phyloP scores from a whole-genome alignment of 1,140 invertebrate species.

The Apis mellifera region DNA sequence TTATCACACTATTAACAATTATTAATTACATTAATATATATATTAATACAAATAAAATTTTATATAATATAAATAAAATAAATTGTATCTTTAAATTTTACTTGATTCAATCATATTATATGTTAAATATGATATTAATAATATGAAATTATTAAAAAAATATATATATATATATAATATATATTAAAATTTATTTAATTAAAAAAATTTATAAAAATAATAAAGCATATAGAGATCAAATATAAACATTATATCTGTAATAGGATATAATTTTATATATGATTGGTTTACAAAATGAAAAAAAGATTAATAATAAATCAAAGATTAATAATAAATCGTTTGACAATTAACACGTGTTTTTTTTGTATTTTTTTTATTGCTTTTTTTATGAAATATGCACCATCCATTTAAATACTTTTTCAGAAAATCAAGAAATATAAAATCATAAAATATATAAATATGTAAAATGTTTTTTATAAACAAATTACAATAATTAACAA shows the following conservation, averaged over 20 bases:
- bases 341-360: constrained; percentile 19
- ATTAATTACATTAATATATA: too few species aligned
- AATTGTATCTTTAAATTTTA: not conserved
- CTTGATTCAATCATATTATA: not conserved
- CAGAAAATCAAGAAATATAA: not conserved
- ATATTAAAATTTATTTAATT: not conserved
- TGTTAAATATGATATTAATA: not conserved
- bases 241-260: not conserved
- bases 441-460: not conserved
- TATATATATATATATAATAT: not conserved
- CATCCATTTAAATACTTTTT: constrained; percentile 3
- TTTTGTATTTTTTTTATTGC: not conserved
- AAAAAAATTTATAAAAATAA: not conserved
- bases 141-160: not conserved
- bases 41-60: not conserved
- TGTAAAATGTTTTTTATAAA: not conserved
- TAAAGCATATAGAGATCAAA: not conserved
- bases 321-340: not conserved
- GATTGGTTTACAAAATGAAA: too few species aligned
- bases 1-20: too few species aligned
- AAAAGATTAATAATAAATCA: not conserved
- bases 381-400: constrained; percentile 17
- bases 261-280: not conserved
- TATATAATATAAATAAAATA: not conserved
- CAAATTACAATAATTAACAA: not conserved